Evolutionary conservation across 1,140 invertebrate genomes (phyloP).

Genomic region (Bicyclus anynana): DNA sequence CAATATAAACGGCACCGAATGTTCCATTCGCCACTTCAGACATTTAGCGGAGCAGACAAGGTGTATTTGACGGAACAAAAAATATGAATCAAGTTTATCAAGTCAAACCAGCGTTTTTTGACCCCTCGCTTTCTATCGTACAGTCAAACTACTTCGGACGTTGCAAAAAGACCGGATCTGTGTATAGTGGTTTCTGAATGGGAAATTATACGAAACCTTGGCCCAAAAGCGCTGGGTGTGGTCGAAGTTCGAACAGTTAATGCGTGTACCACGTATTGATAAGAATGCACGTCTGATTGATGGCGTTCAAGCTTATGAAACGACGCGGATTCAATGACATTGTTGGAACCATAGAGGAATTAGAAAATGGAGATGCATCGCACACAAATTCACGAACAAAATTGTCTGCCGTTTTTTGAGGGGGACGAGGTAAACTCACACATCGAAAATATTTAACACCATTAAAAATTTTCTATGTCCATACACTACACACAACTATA

Average conservation of each 20-base stretch:
- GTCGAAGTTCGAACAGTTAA: slow-evolving; percentile 18
- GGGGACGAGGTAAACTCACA: too few relatives aligned
- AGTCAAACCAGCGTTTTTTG: neutral
- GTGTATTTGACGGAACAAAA: slow-evolving; percentile 18
- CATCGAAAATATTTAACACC: too few relatives aligned
- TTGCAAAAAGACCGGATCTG: slow-evolving; percentile 17
- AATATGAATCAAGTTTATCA: slow-evolving; percentile 18
- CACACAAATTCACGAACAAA: too few relatives aligned
- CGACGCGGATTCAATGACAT: slow-evolving; percentile 5
- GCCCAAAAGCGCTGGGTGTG: slow-evolving; percentile 41
- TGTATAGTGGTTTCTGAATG: slow-evolving; percentile 11
- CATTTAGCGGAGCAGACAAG: slow-evolving; percentile 16
- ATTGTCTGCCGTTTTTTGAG: too few relatives aligned
- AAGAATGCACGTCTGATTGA: slow-evolving; percentile 19
- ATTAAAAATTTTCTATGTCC: too few relatives aligned
- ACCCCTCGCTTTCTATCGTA: slow-evolving; percentile 14
- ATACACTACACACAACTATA: too few relatives aligned
- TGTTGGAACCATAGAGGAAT: neutral
- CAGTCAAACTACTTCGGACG: neutral
- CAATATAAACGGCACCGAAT: too few relatives aligned
- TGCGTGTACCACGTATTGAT: slow-evolving; percentile 20
- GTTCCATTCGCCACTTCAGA: neutral
- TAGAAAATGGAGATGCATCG: too few relatives aligned
- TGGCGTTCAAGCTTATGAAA: slow-evolving; percentile 19
- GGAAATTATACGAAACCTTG: slow-evolving; percentile 57